phyloP scores from a whole-genome alignment of 2,797 vertebrate genomes.

The Lycodopsis pacificus region DNA sequence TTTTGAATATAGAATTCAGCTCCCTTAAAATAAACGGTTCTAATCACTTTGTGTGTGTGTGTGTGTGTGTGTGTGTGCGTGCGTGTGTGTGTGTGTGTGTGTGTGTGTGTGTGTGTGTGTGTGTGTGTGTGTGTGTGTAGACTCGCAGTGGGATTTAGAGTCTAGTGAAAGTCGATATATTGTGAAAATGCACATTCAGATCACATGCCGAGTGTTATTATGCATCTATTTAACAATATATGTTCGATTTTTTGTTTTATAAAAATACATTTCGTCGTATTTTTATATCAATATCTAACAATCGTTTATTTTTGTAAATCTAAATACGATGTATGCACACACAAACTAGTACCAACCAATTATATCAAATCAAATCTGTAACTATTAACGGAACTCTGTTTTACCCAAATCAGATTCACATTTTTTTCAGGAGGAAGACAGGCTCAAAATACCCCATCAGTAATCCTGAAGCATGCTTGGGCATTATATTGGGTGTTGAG shows the following conservation, averaged over 20 bases:
- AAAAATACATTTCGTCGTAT: not conserved
- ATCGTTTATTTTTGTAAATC: not conserved
- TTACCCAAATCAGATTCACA: no score
- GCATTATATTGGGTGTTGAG: not conserved
- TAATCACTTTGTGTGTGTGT: not conserved
- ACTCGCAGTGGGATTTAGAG: not conserved
- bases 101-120: not conserved
- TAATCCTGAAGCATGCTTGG: not conserved
- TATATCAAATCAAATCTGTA: not conserved
- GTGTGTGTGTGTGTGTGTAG: not conserved
- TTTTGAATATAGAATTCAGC: not conserved
- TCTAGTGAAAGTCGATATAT: no score
- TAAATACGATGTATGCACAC: no score
- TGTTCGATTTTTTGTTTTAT: not conserved
- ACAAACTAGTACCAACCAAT: not conserved
- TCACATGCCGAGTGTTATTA: no score
- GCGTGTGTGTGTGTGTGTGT: not conserved
- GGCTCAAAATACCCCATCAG: not conserved
- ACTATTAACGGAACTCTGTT: no score
- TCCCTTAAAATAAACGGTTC: not conserved
- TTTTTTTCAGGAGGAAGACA: no score
- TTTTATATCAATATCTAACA: not conserved
- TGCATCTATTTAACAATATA: not conserved
- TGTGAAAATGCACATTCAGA: no score
- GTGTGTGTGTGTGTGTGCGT: not conserved